phyloP scores from a whole-genome alignment of 2,113 vertebrate species.

The Protobothrops mucrosquamatus region DNA sequence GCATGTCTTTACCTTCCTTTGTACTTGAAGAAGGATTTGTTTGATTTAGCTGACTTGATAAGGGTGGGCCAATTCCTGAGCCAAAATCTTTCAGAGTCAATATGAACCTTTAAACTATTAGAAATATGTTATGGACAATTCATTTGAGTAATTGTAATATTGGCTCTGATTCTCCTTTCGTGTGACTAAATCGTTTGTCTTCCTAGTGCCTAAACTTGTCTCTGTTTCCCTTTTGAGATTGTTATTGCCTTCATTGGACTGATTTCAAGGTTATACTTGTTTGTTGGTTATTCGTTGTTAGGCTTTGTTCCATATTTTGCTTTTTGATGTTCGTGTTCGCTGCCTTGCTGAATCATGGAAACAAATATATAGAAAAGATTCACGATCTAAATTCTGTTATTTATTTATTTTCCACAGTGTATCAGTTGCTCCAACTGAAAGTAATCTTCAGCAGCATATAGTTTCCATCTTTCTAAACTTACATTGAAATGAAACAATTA shows the following conservation, averaged over 20 bases:
- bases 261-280: not conserved
- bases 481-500: not conserved
- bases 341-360: not conserved
- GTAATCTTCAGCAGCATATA: not conserved
- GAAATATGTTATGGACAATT: not conserved
- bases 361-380: not conserved
- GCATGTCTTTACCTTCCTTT: not conserved
- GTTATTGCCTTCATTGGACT: not conserved
- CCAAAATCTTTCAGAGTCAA: not conserved
- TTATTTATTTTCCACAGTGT: not conserved
- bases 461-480: not conserved
- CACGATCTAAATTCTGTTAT: not conserved
- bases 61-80: not conserved
- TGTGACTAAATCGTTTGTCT: not conserved
- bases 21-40: not conserved
- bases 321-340: not conserved
- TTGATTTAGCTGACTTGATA: not conserved
- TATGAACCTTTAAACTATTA: not conserved
- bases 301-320: not conserved
- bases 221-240: not conserved
- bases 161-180: not conserved
- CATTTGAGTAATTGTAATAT: not conserved
- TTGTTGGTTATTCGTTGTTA: not conserved
- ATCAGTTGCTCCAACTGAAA: not conserved
- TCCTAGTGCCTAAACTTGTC: not conserved